Base-by-base conservation (phyloP, 2,797 vertebrate species). In the Saxicola maurus region DNA sequence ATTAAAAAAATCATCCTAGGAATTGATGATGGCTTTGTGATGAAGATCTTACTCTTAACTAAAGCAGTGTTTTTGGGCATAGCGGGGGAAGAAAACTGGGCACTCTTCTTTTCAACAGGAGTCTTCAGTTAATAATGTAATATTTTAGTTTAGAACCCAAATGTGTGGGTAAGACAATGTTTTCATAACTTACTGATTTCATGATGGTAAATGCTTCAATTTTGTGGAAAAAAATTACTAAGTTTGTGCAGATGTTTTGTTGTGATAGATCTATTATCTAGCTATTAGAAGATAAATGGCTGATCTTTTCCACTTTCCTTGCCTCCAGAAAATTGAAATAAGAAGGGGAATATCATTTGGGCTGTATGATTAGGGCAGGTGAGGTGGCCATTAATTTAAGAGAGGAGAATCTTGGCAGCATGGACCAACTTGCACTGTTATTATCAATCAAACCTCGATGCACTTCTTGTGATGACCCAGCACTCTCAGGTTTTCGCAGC, bases 201-300 rank as follows among this genome's bases (percentile, higher is more conserved):
- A 94, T 95, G 89, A 94, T 97, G 82, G 83, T 95, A 89, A 95
- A 96, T 84, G 80, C 93, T 93, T 96, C 57, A 69, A 45, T 95
- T 93, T 90, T 97, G 86, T 96, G 94, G 86, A 94, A 96, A 96
- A 97, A 97, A 97, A 97, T 96, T 83, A 93, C 94, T 92, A 97
- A 97, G 96, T 98, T 98, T 98, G 97, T 98, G 98, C 98, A 98
- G 98, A 98, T 98, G 98, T 98, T 99, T 98, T 98, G 98, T 98
- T 97, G 98, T 99, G 99, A 99, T 99, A 98, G 98, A 99, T 99
- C 98, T 99, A 99, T 99, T 99, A 99, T 99, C 97, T 98, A 98
- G 98, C 98, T 98, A 99, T 99, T 99, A 99, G 98, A 99, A 99
- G 98, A 99, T 99, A 99, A 99, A 99, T 99, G 98, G 98, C 98